Base-by-base conservation (phyloP, 2,113 vertebrate species). In the Clinocottus analis region DNA sequence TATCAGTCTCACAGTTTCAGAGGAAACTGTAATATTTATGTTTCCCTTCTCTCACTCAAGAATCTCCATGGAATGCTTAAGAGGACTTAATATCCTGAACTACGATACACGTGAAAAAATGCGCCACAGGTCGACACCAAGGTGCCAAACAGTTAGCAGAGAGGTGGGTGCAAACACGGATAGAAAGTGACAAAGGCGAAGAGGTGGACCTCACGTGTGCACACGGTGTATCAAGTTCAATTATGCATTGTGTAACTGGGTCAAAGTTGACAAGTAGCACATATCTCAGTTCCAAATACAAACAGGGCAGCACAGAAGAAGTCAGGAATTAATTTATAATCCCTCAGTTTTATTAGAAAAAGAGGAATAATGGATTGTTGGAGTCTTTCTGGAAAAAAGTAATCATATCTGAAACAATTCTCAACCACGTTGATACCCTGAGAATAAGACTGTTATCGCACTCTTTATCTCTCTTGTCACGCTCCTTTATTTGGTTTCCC, bases 201-300 rank as follows among this genome's bases (percentile, higher is more conserved):
- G 63, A 35, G 64, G 21, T 25, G 19, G 31, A 53, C n/a, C 0
- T 60, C 49, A 75, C 5, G 0, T 4, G 33, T 72, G 45, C 4
- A 68, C 60, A 19, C 64, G 17, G 5, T 67, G 75, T 14, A 55
- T 76, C n/a, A 33, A 9, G n/a, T 74, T 62, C 35, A 13, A 33
- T 60, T n/a, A 31, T 35, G 29, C 19, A 39, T 5, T 66, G 4
- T 33, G 13, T 68, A 56, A 59, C 17, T 82, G 45, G 65, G 63
- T 64, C 19, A 89, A 73, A 80, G 73, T 55, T 78, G 11, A 79
- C 21, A n/a, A 14, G 53, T 60, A 68, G 27, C 21, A 17, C 13
- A 66, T n/a, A 14, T 66, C 35, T 56, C 61, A 47, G 35, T 63
- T 71, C 2, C 3, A 58, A 45, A 59, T 41, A 67, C 75, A 49